Base-by-base conservation (phyloP, 2,888 invertebrate genomes). In the Ochropleura plecta region DNA sequence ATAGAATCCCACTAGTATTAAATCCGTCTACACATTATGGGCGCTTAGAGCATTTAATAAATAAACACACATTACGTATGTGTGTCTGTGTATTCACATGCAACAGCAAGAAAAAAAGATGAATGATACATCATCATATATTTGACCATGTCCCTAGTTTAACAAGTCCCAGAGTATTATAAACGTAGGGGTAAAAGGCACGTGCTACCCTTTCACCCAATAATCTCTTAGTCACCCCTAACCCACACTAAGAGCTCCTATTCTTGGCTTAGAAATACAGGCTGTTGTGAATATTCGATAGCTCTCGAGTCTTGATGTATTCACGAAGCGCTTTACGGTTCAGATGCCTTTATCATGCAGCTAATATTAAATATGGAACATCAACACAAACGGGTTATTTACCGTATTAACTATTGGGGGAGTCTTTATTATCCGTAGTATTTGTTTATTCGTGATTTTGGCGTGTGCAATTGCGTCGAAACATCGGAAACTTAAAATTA, bases 191-290 rank as follows among this genome's bases (percentile, higher is more conserved):
- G 55, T 75, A 79, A 70, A 60, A 72, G 69, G 18, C 51, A 81
- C 73, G 57, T 69, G 62, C 57, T 10, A 67, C 67, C 81, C 81
- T 66, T 80, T 80, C 69, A 55, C 9, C 53, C 63, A 69, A 82
- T 76, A 78, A 73, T 70, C 73, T 81, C 67, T 63, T 51, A 80
- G 71, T 73, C 78, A 69, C 78, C 78, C 46, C 59, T 46, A 55
- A 81, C 81, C 81, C 68, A 16, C 53, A 30, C 79, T 81, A 81
- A 81, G 69, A 81, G 81, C 73, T 65, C 44, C 72, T 63, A 81
- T 81, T 81, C 81, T 78, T 67, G 60, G 77, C 71, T 49, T 69
- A 70, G 70, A 64, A 48, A 68, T 80, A 75, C 78, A 63, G 16
- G 57, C 53, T 62, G 62, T 73, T 46, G 71, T 76, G 73, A 77